Evolutionary conservation across 1,140 invertebrate genomes (phyloP).

Genomic region (Microplitis demolitor): DNA sequence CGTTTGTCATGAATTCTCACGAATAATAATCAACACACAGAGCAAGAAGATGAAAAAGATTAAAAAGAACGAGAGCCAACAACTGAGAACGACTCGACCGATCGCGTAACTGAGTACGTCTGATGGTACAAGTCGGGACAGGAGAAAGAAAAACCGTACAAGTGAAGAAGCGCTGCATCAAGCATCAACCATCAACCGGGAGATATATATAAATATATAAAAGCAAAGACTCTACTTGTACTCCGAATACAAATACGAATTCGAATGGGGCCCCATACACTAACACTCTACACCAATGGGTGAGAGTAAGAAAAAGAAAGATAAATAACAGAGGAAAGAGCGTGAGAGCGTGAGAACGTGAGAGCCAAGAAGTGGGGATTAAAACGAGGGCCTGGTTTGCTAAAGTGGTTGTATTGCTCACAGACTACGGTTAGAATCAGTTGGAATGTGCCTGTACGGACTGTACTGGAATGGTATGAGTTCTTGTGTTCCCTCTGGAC

Average conservation of each 20-base stretch:
- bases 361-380: neutral
- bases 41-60: neutral
- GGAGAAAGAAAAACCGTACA: conserved; percentile 15
- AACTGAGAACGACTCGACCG: neutral
- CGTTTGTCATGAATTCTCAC: neutral
- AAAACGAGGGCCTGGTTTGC: conserved; percentile 9
- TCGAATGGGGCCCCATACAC: neutral
- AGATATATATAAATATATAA: neutral
- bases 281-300: neutral
- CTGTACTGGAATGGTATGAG: neutral
- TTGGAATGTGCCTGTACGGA: conserved; percentile 22
- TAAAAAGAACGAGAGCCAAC: neutral
- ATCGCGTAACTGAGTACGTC: conserved; percentile 25
- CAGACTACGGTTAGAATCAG: neutral
- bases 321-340: neutral
- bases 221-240: neutral
- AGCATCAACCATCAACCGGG: neutral
- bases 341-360: neutral
- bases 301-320: neutral
- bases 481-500: conserved; percentile 11
- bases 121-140: conserved; percentile 4
- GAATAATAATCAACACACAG: neutral
- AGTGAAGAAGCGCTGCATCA: conserved; percentile 16
- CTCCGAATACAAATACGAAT: neutral
- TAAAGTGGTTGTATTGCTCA: neutral